phyloP scores from a whole-genome alignment of 1,140 invertebrate species.

The Rhagoletis zephyria region DNA sequence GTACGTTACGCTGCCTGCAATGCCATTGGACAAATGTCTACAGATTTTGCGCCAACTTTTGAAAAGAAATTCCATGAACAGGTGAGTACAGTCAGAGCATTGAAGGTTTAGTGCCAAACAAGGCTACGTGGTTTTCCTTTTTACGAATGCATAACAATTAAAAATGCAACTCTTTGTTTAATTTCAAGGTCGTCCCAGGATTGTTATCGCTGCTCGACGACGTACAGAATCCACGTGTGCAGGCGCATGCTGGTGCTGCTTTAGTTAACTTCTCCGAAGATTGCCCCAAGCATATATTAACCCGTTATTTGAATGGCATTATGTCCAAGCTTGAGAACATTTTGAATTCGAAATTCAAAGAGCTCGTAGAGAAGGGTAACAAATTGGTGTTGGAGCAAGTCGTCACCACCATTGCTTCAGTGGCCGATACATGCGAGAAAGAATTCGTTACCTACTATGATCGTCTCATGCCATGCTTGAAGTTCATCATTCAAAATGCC shows the following conservation, averaged over 20 bases:
- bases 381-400: slow-evolving; percentile 97
- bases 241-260: slow-evolving; percentile 93
- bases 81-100: slow-evolving; percentile 58
- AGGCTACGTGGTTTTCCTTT: too few species aligned
- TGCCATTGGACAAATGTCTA: slow-evolving; percentile 99
- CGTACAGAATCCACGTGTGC: slow-evolving; percentile 92
- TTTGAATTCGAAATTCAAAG: slow-evolving; percentile 93
- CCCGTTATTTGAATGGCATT: slow-evolving; percentile 90
- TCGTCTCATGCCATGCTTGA: slow-evolving; percentile 94
- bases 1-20: slow-evolving; percentile 94
- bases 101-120: too few species aligned
- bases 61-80: slow-evolving; percentile 98
- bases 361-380: slow-evolving; percentile 92
- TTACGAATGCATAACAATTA: background rate
- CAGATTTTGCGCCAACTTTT: slow-evolving; percentile 96
- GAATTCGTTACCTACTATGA: slow-evolving; percentile 93
- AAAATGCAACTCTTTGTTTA: background rate
- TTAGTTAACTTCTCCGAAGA: slow-evolving; percentile 99
- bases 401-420: slow-evolving; percentile 97
- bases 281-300: slow-evolving; percentile 94
- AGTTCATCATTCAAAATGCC: slow-evolving; percentile 97
- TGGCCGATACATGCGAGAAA: slow-evolving; percentile 98
- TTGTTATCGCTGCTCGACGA: slow-evolving; percentile 93
- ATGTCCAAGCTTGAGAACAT: slow-evolving; percentile 94
- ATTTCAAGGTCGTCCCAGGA: slow-evolving; percentile 84